phyloP scores from a whole-genome alignment of 2,888 invertebrate genomes.

The Neuroscelio doddi region DNA sequence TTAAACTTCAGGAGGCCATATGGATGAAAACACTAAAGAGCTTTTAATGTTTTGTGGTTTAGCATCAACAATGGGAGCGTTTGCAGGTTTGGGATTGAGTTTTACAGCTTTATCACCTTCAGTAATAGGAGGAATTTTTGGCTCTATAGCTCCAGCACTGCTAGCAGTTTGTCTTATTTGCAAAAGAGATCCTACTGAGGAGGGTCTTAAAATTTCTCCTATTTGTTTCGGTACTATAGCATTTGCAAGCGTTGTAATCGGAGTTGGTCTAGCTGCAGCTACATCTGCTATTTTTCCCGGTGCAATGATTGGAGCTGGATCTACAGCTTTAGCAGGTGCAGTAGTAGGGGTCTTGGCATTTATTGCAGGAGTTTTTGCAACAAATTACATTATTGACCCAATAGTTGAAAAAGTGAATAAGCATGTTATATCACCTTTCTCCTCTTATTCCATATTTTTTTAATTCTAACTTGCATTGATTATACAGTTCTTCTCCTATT shows the following conservation, averaged over 20 bases:
- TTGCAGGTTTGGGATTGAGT: slow-evolving; percentile 15
- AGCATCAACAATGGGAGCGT: slow-evolving; percentile 10
- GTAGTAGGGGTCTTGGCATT: slow-evolving; percentile 1
- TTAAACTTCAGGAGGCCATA: slow-evolving; percentile 6
- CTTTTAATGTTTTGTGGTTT: too few species aligned
- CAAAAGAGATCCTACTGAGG: not conserved
- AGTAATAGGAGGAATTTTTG: slow-evolving; percentile 17
- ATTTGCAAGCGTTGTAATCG: slow-evolving; percentile 3
- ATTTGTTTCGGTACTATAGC: too few species aligned
- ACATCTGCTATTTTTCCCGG: slow-evolving; percentile 9
- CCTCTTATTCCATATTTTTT: too few species aligned
- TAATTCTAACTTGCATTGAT: too few species aligned
- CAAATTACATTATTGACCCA: slow-evolving; percentile 3
- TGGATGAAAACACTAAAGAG: not conserved
- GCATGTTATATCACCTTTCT: too few species aligned
- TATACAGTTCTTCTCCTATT: too few species aligned
- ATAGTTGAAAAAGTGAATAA: too few species aligned
- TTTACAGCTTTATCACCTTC: slow-evolving; percentile 20
- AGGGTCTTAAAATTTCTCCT: too few species aligned
- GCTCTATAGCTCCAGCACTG: not conserved
- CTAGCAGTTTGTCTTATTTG: too few species aligned
- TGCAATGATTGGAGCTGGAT: slow-evolving; percentile 5
- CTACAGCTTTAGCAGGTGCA: slow-evolving; percentile 9
- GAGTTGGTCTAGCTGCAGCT: slow-evolving; percentile 10
- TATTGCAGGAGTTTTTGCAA: slow-evolving; percentile 8